Base-by-base conservation (phyloP, 2,888 invertebrate species). In the Tachina lurida region DNA sequence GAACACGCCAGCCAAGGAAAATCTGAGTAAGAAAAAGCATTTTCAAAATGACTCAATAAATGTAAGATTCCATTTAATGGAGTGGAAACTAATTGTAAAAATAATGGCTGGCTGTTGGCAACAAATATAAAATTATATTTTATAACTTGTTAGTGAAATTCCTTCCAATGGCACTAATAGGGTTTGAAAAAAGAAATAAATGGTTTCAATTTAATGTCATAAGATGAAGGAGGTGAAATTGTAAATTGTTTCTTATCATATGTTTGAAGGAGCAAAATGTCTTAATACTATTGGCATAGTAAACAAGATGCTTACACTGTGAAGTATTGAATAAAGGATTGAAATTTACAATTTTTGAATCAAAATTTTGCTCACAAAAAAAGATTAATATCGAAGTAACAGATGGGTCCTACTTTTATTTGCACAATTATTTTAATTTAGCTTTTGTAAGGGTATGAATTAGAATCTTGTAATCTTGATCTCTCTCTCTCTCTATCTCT, bases 41-140 rank as follows among this genome's bases (percentile, higher is more conserved):
- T 45, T 63, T 17, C 13, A 75, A 73, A 77, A 81, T 73, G 67
- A 54, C 84, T 84, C 54, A 80, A 84, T 84, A 84, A 80, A 84
- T 76, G 84, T 80, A 65, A 84, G 75, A 79, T 70, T 62, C 47
- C 41, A 68, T 19, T 67, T 73, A 84, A 80, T 80, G 84, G 80
- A 62, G 80, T 76, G 76, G 80, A 84, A 84, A 84, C 63, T 75
- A 84, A 84, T 84, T 84, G 74, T 60, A 54, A 58, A 49, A 74
- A 73, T 67, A 76, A 65, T 60, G 56, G 73, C 41, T 60, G 56
- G 73, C 41, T 56, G 65, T 62, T 70, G 52, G 43, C 62, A 71
- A 45, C 10, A 62, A 15, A 76, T 47, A 76, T 45, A 58, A 58
- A 76, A 70, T 19, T 43, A 62, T 54, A 70, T 52, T 78, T 70